Evolutionary conservation across 2,113 vertebrate species (phyloP), one percentile per base, ranked within the genome.

Genomic region (Meriones unguiculatus): DNA sequence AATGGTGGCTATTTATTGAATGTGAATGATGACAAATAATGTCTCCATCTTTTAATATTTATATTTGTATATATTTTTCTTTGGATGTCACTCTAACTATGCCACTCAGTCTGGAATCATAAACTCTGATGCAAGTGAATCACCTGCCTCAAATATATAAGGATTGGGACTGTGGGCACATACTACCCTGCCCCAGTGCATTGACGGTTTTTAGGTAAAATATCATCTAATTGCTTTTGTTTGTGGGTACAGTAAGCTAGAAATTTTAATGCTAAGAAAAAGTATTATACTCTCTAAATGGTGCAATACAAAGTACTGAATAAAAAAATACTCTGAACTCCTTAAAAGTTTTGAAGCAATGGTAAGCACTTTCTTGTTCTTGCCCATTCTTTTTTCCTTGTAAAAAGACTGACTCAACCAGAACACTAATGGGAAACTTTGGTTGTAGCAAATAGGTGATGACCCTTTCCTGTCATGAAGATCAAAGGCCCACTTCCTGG

Each of bases 391-490:
- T 76, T 72, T n/a, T 28, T 14, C 73, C 24, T 7, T 84, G 11
- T 54, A 50, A 32, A 64, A 84, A 62, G 0, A 94, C 38, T 89
- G n/a, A 77, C 59, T 96, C 70, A 94, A 78, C 46, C 75, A 87
- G 80, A 88, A 95, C 82, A 35, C 62, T 54, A 70, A 93, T n/a
- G 91, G 28, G 78, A 94, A 95, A 81, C 9, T 46, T 89, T 85
- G n/a, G 73, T 69, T 84, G 52, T 59, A 38, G 35, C 17, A 82
- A 93, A 87, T 46, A 77, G 76, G 70, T 57, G 78, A 81, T 80
- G 54, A 86, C 38, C 64, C 0, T 75, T 81, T 93, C 82, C 90
- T 77, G 64, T 93, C n/a, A 57, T 30, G 77, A 24, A 91, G 46
- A 95, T 92, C 91, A 97, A 97, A 94, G 80, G 15, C 54, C 67